Evolutionary conservation across 2,113 vertebrate genomes (phyloP).

Genomic region (Symphodus melops): DNA sequence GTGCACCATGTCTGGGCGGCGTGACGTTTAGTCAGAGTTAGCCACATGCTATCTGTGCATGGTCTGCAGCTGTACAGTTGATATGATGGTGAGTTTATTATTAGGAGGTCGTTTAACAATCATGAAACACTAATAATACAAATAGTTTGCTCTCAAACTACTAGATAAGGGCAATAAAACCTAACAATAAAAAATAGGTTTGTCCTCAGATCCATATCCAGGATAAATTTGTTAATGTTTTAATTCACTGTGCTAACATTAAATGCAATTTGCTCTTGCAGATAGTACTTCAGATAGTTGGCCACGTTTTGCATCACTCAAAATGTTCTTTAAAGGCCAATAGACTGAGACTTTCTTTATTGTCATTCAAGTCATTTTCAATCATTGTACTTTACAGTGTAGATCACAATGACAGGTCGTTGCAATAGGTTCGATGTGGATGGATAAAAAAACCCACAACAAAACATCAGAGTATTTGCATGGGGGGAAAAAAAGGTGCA

Average conservation of each 20-base stretch:
- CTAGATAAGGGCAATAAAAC: not conserved
- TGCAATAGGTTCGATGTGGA: too few species aligned
- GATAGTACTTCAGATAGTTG: slow-evolving; percentile 1
- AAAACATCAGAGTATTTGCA: too few species aligned
- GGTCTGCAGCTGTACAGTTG: not conserved
- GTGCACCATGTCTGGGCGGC: not conserved
- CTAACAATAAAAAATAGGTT: not conserved
- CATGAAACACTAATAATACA: not conserved
- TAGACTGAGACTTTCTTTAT: too few species aligned
- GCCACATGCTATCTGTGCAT: slow-evolving; percentile 6
- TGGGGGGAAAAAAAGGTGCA: too few species aligned
- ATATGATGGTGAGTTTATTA: not conserved
- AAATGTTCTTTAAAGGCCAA: not conserved
- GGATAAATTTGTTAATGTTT: not conserved
- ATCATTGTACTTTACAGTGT: too few species aligned
- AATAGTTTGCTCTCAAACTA: not conserved
- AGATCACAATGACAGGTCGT: too few species aligned
- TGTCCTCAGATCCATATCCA: not conserved
- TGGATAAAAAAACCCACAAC: too few species aligned
- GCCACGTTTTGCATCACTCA: not conserved
- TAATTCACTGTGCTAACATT: too few species aligned
- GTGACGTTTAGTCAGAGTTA: slow-evolving; percentile 19
- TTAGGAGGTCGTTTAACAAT: not conserved
- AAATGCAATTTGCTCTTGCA: not conserved
- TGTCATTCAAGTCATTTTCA: too few species aligned